Percentiles rank a stretch among this genome's conserved stretches.
phyloP scores from a whole-genome alignment of 2,888 invertebrate species.

The Sympetrum striolatum region DNA sequence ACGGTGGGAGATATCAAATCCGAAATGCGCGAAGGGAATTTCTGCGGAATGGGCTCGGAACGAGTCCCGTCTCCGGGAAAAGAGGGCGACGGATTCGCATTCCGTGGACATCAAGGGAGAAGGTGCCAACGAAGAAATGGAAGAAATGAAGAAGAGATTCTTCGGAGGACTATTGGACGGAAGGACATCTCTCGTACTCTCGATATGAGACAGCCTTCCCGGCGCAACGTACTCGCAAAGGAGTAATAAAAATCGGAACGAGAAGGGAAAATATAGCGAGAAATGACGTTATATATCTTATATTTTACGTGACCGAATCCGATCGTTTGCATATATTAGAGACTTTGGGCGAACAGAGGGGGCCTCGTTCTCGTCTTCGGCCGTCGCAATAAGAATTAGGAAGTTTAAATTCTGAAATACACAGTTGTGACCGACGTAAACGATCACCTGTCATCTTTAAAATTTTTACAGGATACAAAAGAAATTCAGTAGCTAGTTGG shows the following conservation, averaged over 20 bases:
- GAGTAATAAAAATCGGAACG: neutral
- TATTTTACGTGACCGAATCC: neutral
- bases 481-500: too few species aligned
- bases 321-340: neutral
- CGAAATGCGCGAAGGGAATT: neutral
- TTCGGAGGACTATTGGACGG: neutral
- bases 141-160: neutral
- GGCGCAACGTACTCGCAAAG: neutral
- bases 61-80: neutral
- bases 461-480: too few species aligned
- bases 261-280: neutral
- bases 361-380: too few species aligned
- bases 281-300: neutral
- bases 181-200: neutral
- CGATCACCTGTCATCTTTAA: too few species aligned
- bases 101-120: neutral
- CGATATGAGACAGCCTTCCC: neutral
- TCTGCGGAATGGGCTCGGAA: neutral
- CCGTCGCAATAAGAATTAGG: too few species aligned
- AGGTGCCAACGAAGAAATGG: neutral
- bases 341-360: too few species aligned
- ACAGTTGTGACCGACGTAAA: too few species aligned
- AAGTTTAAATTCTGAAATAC: too few species aligned
- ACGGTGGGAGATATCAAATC: neutral
- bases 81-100: neutral